phyloP scores from a whole-genome alignment of 2,797 vertebrate genomes.

The Rhodeus uyekii region DNA sequence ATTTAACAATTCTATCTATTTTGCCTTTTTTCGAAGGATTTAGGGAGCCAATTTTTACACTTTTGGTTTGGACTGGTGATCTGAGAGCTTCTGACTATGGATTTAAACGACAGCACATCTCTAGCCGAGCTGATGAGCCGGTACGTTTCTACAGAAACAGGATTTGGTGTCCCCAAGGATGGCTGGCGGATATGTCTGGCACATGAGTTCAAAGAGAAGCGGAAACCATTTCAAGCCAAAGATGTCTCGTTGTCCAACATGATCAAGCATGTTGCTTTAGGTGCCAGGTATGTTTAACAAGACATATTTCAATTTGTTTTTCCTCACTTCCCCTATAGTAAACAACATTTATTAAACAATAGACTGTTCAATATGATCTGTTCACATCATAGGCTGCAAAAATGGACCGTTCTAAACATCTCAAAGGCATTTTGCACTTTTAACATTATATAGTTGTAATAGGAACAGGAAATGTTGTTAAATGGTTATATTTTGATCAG shows the following conservation, averaged over 20 bases:
- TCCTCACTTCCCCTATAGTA: neutral
- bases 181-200: constrained; percentile 94
- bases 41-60: neutral
- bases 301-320: neutral
- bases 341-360: neutral
- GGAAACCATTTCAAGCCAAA: constrained; percentile 87
- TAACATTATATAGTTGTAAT: neutral
- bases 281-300: constrained; percentile 78
- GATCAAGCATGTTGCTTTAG: constrained; percentile 83
- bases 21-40: neutral
- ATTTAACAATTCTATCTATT: neutral
- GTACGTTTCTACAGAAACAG: constrained; percentile 81
- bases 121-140: constrained; percentile 80
- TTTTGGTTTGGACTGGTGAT: neutral
- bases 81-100: constrained; percentile 59
- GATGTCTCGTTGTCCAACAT: constrained; percentile 83
- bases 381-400: neutral
- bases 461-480: neutral
- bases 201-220: constrained; percentile 90
- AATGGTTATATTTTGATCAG: neutral
- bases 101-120: constrained; percentile 70
- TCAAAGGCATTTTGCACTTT: neutral
- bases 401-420: neutral
- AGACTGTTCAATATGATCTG: too few species aligned
- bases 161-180: constrained; percentile 79